phyloP scores from a whole-genome alignment of 1,140 invertebrate genomes.

The Gryon sp. region DNA sequence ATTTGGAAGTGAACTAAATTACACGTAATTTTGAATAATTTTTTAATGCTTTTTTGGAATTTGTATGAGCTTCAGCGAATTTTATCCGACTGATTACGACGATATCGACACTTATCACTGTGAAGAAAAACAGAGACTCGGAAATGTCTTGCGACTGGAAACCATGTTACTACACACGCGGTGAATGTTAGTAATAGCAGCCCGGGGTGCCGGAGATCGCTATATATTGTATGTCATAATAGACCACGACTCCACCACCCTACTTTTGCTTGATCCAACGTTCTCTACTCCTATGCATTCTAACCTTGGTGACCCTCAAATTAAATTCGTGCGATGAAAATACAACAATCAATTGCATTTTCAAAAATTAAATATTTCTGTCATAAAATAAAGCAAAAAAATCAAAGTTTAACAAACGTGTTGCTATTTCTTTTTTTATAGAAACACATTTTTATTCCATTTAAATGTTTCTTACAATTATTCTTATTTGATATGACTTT shows the following conservation, averaged over 20 bases:
- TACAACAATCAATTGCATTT: too few species aligned
- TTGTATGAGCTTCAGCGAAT: slow-evolving; percentile 11
- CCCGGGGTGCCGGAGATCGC: slow-evolving; percentile 70
- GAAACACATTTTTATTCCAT: too few species aligned
- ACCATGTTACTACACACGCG: slow-evolving; percentile 79
- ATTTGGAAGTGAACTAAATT: too few species aligned
- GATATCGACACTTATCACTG: slow-evolving; percentile 67
- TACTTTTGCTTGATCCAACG: slow-evolving; percentile 23
- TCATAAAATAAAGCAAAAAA: too few species aligned
- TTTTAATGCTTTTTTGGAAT: neutral
- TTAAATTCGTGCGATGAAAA: too few species aligned
- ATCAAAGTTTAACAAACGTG: too few species aligned
- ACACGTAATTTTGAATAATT: too few species aligned
- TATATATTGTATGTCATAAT: slow-evolving; percentile 79
- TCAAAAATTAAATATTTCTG: too few species aligned
- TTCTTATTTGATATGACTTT: too few species aligned
- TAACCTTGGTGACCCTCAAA: slow-evolving; percentile 77
- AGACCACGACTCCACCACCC: slow-evolving; percentile 68
- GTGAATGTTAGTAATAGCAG: slow-evolving; percentile 78
- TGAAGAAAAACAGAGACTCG: slow-evolving; percentile 61
- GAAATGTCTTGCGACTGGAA: slow-evolving; percentile 77
- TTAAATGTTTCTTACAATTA: too few species aligned
- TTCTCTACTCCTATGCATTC: slow-evolving; percentile 49
- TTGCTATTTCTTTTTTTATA: too few species aligned
- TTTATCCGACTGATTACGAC: slow-evolving; percentile 53